phyloP scores from a whole-genome alignment of 2,797 vertebrate species.

The Phylloscopus collybita region DNA sequence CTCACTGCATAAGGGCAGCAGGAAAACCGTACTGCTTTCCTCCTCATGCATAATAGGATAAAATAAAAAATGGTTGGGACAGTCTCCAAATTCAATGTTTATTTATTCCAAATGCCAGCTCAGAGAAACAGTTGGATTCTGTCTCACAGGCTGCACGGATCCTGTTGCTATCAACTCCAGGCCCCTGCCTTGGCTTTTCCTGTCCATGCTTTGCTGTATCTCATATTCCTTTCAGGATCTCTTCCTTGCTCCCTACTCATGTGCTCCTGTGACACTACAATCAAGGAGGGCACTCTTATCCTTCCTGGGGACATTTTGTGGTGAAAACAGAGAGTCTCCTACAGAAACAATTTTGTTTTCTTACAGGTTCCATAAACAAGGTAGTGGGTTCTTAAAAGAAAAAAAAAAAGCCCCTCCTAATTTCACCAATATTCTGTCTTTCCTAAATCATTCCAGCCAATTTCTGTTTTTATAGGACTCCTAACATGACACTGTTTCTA shows the following conservation, averaged over 20 bases:
- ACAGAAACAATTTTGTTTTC: neutral
- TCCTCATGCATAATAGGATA: neutral
- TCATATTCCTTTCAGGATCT: neutral
- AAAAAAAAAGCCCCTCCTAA: neutral
- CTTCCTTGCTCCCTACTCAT: neutral
- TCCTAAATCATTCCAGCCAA: neutral
- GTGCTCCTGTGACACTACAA: rapidly evolving
- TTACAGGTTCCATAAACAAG: neutral
- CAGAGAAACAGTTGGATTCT: neutral
- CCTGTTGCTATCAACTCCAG: neutral
- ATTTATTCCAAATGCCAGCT: neutral
- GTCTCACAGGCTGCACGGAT: neutral
- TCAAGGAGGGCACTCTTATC: neutral
- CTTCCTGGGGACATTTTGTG: neutral
- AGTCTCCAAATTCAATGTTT: neutral
- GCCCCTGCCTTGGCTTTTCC: neutral
- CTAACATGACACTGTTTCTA: neutral
- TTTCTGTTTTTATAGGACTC: neutral
- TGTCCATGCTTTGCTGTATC: rapidly evolving
- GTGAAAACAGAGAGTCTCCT: neutral
- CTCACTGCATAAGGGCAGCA: rapidly evolving
- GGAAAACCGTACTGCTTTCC: neutral
- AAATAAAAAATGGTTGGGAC: neutral
- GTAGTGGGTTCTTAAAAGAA: neutral
- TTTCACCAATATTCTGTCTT: neutral